Conservation (phyloP, 1,140 invertebrate species). For the Cyphomyrmex costatus region DNA sequence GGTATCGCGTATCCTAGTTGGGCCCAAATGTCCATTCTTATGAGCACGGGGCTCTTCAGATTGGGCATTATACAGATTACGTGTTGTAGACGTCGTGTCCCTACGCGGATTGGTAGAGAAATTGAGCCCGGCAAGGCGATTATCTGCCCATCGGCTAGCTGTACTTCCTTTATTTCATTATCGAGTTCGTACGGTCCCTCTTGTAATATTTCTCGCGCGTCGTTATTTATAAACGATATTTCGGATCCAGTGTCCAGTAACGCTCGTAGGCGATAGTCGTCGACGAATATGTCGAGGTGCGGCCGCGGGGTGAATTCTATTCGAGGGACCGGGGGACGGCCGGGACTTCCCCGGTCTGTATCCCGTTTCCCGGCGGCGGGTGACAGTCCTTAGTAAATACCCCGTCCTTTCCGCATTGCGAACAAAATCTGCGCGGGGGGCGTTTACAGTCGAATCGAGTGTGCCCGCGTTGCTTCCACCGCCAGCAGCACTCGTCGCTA, state of each 20-base stretch:
- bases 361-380: not conserved
- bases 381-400: not conserved
- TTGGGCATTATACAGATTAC: no score
- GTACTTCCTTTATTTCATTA: no score
- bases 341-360: not conserved
- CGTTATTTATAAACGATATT: not conserved
- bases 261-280: rapidly evolving
- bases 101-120: no score
- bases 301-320: not conserved
- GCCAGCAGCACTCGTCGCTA: not conserved
- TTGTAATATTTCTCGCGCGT: no score
- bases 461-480: not conserved
- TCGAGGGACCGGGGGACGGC: not conserved
- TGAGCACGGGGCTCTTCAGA: no score
- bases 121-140: no score
- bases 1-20: no score
- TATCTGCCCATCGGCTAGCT: no score
- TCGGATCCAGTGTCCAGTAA: not conserved
- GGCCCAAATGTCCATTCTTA: no score
- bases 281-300: not conserved
- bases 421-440: not conserved
- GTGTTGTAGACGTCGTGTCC: no score
- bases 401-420: not conserved
- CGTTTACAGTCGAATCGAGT: not conserved
- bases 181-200: no score